Evolutionary conservation across 2,888 invertebrate species (phyloP), one percentile per base, ranked within the genome.

Genomic region (Epinotia ramella): DNA sequence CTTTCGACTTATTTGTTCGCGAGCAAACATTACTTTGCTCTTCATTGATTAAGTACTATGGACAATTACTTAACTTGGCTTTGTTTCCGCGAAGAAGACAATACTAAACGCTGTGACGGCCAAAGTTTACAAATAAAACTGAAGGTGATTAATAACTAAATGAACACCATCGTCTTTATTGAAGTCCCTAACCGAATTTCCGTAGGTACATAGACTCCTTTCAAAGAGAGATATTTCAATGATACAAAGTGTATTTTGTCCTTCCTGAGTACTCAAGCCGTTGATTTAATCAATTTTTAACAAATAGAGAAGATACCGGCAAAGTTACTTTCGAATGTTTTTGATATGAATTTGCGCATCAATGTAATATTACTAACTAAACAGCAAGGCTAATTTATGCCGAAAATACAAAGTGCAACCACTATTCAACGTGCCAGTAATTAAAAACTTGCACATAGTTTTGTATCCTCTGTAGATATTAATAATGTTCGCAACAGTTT

Each of bases 401-500:
- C n/a, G 3, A 60, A 62, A 62, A 16, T 33, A 62, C n/a, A 62
- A 33, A 28, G 33, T 40, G n/a, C 9, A 62, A 62, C 6, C 2
- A 16, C 33, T 33, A 40, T 33, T 40, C 16, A 40, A 9, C 40
- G 2, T 40, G 40, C 3, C 62, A 33, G 33, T 62, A 40, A 33
- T 7, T 62, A 62, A 62, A 40, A 16, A 33, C 33, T 57, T 11
- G 33, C 33, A 7, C 33, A 62, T 16, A 62, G 11, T 33, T 16
- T 62, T 40, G 11, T 40, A n/a, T 62, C 33, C 13, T 65, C n/a
- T 13, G 16, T 59, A 40, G 24, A 9, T 40, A 40, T 40, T 40
- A 40, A 16, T 66, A 60, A 46, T 53, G 79, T 73, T 84, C 85
- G 40, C 9, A 40, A 40, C 40, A 40, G 40, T 40, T 40, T 40